These are phyloP conservation scores for Passer montanus DNA, from an alignment of 2,113 vertebrate species.

Conservation along the genomic window DNA sequence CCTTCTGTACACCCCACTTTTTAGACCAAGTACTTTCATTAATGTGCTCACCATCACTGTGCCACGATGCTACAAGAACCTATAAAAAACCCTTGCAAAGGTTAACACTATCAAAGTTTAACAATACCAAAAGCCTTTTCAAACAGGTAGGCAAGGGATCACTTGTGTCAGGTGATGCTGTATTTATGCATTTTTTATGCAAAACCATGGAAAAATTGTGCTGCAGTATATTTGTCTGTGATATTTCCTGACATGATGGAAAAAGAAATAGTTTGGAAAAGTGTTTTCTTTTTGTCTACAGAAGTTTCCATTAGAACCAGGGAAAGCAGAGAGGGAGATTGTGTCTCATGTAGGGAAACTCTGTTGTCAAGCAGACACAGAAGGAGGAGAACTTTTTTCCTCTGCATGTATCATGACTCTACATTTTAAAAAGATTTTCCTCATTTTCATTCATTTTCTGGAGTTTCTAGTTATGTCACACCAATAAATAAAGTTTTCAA, in stretches of 20 bases:
- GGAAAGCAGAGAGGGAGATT: background rate
- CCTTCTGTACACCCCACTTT: background rate
- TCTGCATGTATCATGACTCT: background rate
- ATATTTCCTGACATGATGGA: background rate
- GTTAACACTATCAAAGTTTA: background rate
- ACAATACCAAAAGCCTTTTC: background rate
- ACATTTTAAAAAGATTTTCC: background rate
- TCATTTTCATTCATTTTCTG: background rate
- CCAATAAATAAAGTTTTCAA: background rate
- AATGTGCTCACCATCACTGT: background rate
- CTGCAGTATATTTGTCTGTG: background rate
- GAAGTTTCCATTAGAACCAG: background rate
- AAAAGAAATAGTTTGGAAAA: background rate
- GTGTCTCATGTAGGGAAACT: background rate
- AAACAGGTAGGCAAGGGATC: background rate
- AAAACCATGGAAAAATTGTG: background rate
- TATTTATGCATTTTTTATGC: background rate
- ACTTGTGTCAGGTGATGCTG: background rate
- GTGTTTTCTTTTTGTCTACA: background rate
- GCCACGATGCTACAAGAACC: background rate
- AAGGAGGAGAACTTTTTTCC: background rate
- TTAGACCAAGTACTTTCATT: background rate
- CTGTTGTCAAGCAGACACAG: background rate
- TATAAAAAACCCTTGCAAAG: background rate
- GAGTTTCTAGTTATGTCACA: background rate